Base-by-base conservation (phyloP, 2,888 invertebrate species). In the Lepidocyrtinus sp. region DNA sequence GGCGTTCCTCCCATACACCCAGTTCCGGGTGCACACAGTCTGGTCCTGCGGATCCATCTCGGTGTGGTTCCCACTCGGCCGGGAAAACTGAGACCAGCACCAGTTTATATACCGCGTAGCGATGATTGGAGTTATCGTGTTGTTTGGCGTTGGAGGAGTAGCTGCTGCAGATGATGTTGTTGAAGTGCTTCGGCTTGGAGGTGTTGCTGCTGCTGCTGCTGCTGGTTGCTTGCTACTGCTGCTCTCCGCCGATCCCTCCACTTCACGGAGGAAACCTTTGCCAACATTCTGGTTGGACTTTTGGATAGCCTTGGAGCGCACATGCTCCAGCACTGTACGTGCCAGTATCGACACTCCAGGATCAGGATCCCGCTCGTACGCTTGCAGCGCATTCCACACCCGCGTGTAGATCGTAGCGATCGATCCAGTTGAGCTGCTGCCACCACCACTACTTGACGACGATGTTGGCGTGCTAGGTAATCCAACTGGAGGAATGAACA, bases 341-440 rank as follows among this genome's bases (percentile, higher is more conserved):
- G 96, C 95, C 91, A 96, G 93, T 76, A 91, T 89, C 0, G 94
- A 91, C 1, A 98, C 95, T 73, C 93, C 92, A 1, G 95, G 95
- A 89, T 94, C 93, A 0, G 99, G 98, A 91, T 99, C 99, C 81
- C 92, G 91, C 77, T 95, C 92, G 87, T 98, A 91, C 79, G 92
- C 90, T 82, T 92, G 90, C 85, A 99, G 90, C 21, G 94, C 93
- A 86, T 92, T 91, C 98, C 98, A 99, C 76, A 98, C 91, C 89
- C 95, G 95, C 89, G 93, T 93, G 89, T 97, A 97, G 75, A 97
- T 93, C 15, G 95, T 94, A 22, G 93, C 92, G 22, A 7, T 21
- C 88, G 93, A 93, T 15, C 82, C 45, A 1, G 84, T 70, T 22
- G 83, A 78, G 89, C 87, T 89, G 89, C 89, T 36, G 36, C 5